Conservation (phyloP, 2,888 invertebrate species). For the Dinocampus coccinellae region DNA sequence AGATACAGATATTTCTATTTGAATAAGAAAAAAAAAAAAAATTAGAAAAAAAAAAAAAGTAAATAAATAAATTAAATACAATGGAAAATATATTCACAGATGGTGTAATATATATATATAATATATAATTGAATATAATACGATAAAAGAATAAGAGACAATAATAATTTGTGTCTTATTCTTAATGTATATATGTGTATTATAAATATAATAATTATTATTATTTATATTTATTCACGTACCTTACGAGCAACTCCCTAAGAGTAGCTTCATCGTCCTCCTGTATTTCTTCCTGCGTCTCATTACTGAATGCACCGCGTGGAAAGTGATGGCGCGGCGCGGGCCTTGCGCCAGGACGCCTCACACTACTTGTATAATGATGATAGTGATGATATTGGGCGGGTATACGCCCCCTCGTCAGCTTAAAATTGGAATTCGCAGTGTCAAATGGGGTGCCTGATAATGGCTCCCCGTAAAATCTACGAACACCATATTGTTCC, state of each 20-base stretch:
- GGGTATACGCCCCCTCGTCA: conserved; percentile 69
- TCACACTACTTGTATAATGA: conserved; percentile 64
- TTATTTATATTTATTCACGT: conserved; percentile 70
- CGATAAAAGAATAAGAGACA: too few species aligned
- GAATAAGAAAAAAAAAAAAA: too few species aligned
- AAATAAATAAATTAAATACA: too few species aligned
- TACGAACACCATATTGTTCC: conserved; percentile 64
- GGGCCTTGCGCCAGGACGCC: conserved; percentile 68
- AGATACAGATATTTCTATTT: too few species aligned
- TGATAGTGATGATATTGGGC: conserved; percentile 49
- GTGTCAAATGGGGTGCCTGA: conserved; percentile 60
- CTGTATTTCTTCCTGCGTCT: conserved; percentile 83
- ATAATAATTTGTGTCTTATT: too few species aligned
- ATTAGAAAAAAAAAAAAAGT: too few species aligned
- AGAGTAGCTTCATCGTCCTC: conserved; percentile 90
- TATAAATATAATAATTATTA: too few species aligned
- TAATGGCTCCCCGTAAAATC: conserved; percentile 61
- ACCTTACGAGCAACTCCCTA: conserved; percentile 95
- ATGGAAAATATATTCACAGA: too few species aligned
- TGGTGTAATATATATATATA: too few species aligned
- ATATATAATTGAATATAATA: too few species aligned
- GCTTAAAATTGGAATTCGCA: conserved; percentile 68
- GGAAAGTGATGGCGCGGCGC: conserved; percentile 69
- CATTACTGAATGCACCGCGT: conserved; percentile 81
- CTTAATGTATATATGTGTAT: too few species aligned